Evolutionary conservation across 2,113 vertebrate genomes (phyloP), one percentile per base, ranked within the genome.

Genomic region (Hypocryptadius cinnamomeus): DNA sequence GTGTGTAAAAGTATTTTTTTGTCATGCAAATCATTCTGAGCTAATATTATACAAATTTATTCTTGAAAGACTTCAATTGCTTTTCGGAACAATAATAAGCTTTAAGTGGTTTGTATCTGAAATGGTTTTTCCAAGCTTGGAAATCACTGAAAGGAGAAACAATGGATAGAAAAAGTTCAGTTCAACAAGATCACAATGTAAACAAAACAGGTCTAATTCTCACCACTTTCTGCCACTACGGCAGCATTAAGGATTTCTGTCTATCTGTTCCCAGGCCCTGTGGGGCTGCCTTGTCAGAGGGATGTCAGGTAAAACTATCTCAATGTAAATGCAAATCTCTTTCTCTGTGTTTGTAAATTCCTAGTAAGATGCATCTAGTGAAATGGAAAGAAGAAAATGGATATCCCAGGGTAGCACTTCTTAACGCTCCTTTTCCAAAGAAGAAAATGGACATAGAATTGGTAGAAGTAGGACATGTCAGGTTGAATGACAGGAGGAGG

Each of bases 11-110:
- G 47, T 81, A 59, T 37, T 84, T 85, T 95, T 94, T 95, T 96
- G 86, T 95, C 81, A 97, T 95, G 92, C 70, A 96, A 96, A 97
- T 95, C 4, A 90, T 56, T 95, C 82, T 88, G 79, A 79, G 60
- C 64, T 74, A 92, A 88, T 68, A 84, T 83, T 96, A 91, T 54
- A 96, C 68, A 93, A 94, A 95, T 91, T 88, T 96, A 85, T 90
- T 95, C 95, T 88, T 6, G 13, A 93, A 94, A 89, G 59, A 50
- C 81, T 91, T 77, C 61, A 65, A 79, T 51, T 73, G 61, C 76
- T 50, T 96, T 95, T 89, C 87, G 79, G 86, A 93, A 87, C 12
- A 79, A 77, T 59, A 92, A 73, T 65, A 93, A 90, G 48, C 33
- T 88, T 86, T 77, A 74, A 87, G 65, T 94, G 53, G 39, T 95